These are phyloP conservation scores for Leptogaster cylindrica DNA, from an alignment of 2,888 invertebrate genomes.

Conservation along the genomic window DNA sequence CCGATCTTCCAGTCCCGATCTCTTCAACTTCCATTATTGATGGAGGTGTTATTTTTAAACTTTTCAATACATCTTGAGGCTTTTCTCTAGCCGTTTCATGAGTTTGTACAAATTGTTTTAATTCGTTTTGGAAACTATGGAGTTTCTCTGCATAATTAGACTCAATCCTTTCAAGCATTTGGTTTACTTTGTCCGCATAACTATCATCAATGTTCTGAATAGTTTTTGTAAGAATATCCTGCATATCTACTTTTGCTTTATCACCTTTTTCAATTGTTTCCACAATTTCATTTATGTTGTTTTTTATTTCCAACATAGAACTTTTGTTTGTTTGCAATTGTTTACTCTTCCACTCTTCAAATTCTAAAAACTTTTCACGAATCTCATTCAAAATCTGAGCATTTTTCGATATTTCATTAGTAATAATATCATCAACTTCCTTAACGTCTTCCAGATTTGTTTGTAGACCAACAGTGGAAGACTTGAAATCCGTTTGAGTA, in stretches of 20 bases:
- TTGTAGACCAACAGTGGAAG: slow-evolving; percentile 45
- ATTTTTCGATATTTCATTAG: not conserved
- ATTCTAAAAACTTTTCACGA: not conserved
- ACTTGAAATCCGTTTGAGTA: slow-evolving; percentile 29
- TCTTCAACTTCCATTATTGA: no score
- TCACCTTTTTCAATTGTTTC: slow-evolving; percentile 6
- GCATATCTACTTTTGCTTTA: slow-evolving; percentile 36
- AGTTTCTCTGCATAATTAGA: slow-evolving; percentile 41
- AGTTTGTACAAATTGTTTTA: slow-evolving; percentile 1
- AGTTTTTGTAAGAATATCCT: slow-evolving; percentile 30
- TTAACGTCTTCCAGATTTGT: slow-evolving; percentile 48
- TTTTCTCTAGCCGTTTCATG: not conserved
- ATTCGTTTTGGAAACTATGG: slow-evolving; percentile 24
- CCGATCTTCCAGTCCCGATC: no score
- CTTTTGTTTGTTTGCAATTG: slow-evolving; percentile 34
- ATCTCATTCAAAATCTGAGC: slow-evolving; percentile 11
- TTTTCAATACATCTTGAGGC: no score
- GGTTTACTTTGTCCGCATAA: slow-evolving; percentile 43
- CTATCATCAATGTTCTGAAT: slow-evolving; percentile 33
- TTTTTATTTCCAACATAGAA: slow-evolving; percentile 40
- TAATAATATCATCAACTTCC: slow-evolving; percentile 44
- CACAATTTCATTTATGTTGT: slow-evolving; percentile 38
- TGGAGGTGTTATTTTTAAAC: no score
- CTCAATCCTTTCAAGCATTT: slow-evolving; percentile 44
- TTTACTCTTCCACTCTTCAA: slow-evolving; percentile 32